These are phyloP conservation scores for Chrysopa pallens DNA, from an alignment of 1,140 invertebrate species.

Conservation along the genomic window DNA sequence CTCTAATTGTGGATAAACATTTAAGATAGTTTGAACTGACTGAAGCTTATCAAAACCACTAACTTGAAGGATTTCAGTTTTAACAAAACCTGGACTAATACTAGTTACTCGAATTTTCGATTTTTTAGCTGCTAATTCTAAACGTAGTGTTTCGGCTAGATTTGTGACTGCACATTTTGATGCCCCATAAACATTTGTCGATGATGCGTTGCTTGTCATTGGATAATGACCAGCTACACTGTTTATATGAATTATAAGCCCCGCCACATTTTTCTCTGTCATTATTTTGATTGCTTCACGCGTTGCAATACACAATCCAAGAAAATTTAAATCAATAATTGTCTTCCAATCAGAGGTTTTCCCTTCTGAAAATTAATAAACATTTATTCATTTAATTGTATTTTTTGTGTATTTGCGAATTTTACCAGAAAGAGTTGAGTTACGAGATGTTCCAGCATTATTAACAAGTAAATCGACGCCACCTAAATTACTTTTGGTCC, in stretches of 20 bases:
- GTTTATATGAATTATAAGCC: conserved; percentile 46
- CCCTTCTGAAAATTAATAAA: conserved; percentile 5
- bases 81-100: conserved; percentile 36
- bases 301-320: conserved; percentile 45
- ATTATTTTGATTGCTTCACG: conserved; percentile 38
- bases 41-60: conserved; percentile 8
- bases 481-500: not conserved
- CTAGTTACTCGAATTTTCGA: conserved; percentile 16
- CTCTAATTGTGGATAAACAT: conserved; percentile 14
- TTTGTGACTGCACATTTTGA: conserved; percentile 33
- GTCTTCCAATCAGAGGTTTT: conserved; percentile 22
- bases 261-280: conserved; percentile 33
- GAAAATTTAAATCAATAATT: conserved; percentile 47
- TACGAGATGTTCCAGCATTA: not conserved
- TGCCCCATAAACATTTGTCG: conserved; percentile 26
- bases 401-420: not conserved
- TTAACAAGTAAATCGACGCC: not conserved
- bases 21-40: conserved; percentile 6
- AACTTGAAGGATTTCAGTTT: conserved; percentile 28
- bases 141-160: conserved; percentile 28
- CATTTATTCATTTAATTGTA: not conserved
- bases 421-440: not conserved
- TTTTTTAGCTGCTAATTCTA: conserved; percentile 24
- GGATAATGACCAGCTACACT: conserved; percentile 23
- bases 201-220: not conserved